Base-by-base conservation (phyloP, 1,140 invertebrate species). In the Drosophila jambulina region DNA sequence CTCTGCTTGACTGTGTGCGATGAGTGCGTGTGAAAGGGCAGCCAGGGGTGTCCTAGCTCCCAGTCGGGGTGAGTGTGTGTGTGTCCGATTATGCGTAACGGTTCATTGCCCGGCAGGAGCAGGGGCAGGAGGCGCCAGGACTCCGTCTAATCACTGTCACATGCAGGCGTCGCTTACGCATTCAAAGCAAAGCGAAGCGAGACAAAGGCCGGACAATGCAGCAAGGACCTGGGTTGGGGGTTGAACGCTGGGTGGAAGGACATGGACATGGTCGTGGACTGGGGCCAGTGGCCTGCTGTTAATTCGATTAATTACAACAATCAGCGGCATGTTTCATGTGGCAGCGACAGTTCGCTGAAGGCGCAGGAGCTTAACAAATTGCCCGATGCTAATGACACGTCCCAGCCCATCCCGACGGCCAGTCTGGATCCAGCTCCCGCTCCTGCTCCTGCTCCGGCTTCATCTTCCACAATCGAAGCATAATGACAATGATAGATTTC, bases 271-370 rank as follows among this genome's bases (percentile, higher is more conserved):
- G 43, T 1, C 36, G 0, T 7, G 45, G 56, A 25, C 29, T 21
- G 74, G 49, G 53, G 43, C 67, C 70, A 78, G 27, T 74, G 80
- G 76, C 63, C 69, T 88, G 75, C 87, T 91, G 80, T 91, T 92
- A 92, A 92, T 92, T 92, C 91, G 91, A 92, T 92, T 92, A 92
- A 92, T 92, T 92, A 92, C 88, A 91, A 90, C 85, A 92, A 92
- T 91, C 85, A 92, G 86, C 91, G 75, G 75, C 77, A 92, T 92
- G 88, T 92, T 88, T 88, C 80, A 88, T 87, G 77, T 84, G 80
- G 64, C 79, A 75, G 79, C 62, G 70, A 62, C 82, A 78, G 60
- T 48, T 63, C 25, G 60, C 54, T 42, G 63, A 38, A 53, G 62
- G 61, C 59, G 63, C 49, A 60, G 75, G 34, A 75, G 57, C 71